phyloP scores from a whole-genome alignment of 2,888 invertebrate genomes.

The Carterocephalus palaemon region DNA sequence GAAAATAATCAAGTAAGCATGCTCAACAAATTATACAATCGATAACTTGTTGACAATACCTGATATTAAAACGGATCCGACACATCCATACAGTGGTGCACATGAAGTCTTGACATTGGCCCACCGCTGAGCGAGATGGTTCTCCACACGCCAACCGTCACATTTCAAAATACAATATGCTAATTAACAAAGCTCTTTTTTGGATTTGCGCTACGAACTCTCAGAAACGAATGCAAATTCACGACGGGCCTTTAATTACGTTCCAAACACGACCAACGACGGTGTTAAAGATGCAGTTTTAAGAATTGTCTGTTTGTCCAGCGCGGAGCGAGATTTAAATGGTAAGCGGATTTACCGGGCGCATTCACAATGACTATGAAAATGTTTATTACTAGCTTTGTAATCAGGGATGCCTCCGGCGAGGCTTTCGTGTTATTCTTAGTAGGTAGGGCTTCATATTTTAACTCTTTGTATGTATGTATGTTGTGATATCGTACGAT shows the following conservation, averaged over 20 bases:
- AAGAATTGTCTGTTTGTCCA: conserved; percentile 60
- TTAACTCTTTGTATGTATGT: too few relatives aligned
- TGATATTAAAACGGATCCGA: conserved; percentile 27
- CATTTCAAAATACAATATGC: conserved; percentile 78
- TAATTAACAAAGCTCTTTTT: conserved; percentile 72
- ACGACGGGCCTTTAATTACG: conserved; percentile 72
- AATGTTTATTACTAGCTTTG: conserved; percentile 49
- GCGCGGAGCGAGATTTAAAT: conserved; percentile 56
- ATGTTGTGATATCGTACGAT: too few relatives aligned
- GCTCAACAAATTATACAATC: conserved; percentile 16
- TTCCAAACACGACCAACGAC: conserved; percentile 68
- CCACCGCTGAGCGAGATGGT: conserved; percentile 72
- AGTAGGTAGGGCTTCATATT: neutral
- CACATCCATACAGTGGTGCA: conserved; percentile 53
- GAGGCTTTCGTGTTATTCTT: neutral
- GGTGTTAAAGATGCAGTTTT: conserved; percentile 73
- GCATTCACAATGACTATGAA: conserved; percentile 57
- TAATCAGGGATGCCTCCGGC: conserved; percentile 32
- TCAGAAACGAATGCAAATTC: conserved; percentile 75
- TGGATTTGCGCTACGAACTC: conserved; percentile 70
- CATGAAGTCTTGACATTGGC: conserved; percentile 55
- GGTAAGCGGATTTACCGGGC: conserved; percentile 60
- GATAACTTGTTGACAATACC: conserved; percentile 28
- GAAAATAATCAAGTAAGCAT: neutral
- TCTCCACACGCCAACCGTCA: conserved; percentile 70